These are phyloP conservation scores for Arrhamphus sclerolepis DNA, from an alignment of 2,797 vertebrate genomes.

Conservation along the genomic window DNA sequence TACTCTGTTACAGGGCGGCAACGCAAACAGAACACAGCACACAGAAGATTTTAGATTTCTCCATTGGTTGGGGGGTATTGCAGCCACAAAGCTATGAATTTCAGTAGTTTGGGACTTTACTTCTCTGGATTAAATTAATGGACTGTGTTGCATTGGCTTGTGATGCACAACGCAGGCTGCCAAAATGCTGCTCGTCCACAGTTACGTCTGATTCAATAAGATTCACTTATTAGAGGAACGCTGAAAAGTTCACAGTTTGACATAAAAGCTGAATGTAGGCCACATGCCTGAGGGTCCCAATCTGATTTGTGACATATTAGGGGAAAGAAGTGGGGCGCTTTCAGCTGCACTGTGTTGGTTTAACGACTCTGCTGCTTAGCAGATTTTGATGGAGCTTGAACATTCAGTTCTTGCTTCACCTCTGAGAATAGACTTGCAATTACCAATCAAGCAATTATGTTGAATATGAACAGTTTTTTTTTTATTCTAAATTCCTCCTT, in stretches of 20 bases:
- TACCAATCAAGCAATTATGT: not conserved
- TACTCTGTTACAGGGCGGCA: not conserved
- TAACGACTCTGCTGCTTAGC: conserved; percentile 18
- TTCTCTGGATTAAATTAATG: not conserved
- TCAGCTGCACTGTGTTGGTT: conserved; percentile 9
- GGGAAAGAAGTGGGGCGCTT: conserved; percentile 37
- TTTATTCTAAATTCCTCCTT: not conserved
- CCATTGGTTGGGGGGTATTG: not conserved
- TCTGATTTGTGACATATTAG: conserved; percentile 34
- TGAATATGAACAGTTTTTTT: not conserved
- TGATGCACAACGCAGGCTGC: not conserved
- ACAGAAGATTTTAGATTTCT: not conserved
- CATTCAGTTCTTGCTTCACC: not conserved
- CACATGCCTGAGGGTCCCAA: conserved; percentile 40
- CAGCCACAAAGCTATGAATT: not conserved
- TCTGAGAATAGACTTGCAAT: not conserved
- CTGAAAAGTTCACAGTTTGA: conserved; percentile 35
- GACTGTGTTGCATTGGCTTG: not conserved
- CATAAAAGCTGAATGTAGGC: conserved; percentile 57
- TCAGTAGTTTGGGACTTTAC: not conserved
- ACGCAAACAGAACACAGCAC: too few relatives aligned
- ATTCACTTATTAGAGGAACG: not conserved
- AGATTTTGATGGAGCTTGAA: not conserved
- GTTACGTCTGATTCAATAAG: conserved; percentile 1
- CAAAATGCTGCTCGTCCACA: conserved; percentile 2